Base-by-base conservation (phyloP, 2,113 vertebrate species). In the Alosa alosa region DNA sequence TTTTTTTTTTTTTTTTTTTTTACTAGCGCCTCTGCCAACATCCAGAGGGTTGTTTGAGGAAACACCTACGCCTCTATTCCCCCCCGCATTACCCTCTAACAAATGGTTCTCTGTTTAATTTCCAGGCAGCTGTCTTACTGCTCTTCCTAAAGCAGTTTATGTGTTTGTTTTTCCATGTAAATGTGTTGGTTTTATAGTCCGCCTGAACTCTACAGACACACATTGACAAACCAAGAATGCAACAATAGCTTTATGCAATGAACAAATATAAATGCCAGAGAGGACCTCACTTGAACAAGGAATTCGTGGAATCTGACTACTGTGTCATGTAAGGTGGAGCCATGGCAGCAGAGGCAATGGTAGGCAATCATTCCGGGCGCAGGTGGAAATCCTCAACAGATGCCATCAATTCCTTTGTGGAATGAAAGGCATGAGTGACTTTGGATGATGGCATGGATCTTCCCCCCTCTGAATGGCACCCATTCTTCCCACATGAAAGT, bases 31-130 rank as follows among this genome's bases (percentile, higher is more conserved):
- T 78, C 72, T 78, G 72, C 72, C 72, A 78, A 78, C 72, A 78
- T 78, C 72, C 72, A 78, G 72, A 78, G 72, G 72, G 72, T 41
- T 78, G 72, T 78, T 78, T 78, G 72, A 78, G 72, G 72, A 78
- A 78, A 78, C 72, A 78, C 72, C 72, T 78, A 78, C 72, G 72
- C 72, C 13, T 15, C 72, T 78, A 36, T 36, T 15, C 31, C 72
- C 72, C 72, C 72, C 11, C 31, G 3, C 31, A 36, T 72, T 25
- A 17, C 72, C 72, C 72, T 31, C 72, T 39, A 15, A 78, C 72
- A 39, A 39, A 78, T 15, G 72, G 72, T 18, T 11, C 31, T 78
- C 72, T 75, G 68, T 72, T 72, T 31, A 31, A 39, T 78, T 78
- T 78, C 31, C 36, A 36, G 31, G 31, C 36, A 78, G 13, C 72